These are phyloP conservation scores for Temnothorax nylanderi DNA, from an alignment of 1,140 invertebrate species.

Conservation along the genomic window DNA sequence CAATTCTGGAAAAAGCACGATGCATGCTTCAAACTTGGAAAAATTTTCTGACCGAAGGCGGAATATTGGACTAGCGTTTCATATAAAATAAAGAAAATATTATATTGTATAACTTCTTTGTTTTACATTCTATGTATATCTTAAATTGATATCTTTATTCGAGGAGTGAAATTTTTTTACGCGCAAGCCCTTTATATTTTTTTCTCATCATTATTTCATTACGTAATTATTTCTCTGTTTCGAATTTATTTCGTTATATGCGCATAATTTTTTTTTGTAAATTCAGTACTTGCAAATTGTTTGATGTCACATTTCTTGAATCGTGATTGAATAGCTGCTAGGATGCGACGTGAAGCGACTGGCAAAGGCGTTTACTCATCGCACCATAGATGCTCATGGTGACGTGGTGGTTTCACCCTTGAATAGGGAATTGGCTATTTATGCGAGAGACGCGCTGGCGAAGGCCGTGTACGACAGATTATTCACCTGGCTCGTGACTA, in stretches of 20 bases:
- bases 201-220: conserved; percentile 10
- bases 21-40: no score
- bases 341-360: conserved; percentile 89
- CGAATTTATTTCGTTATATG: background rate
- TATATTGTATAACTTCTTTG: no score
- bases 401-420: conserved; percentile 94
- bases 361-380: conserved; percentile 91
- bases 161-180: background rate
- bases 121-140: no score
- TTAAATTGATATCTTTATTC: no score
- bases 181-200: background rate
- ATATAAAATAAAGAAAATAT: no score
- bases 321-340: conserved; percentile 86
- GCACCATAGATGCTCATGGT: conserved; percentile 93
- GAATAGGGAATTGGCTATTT: conserved; percentile 91
- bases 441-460: conserved; percentile 93
- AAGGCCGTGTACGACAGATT: conserved; percentile 95
- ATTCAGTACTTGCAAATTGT: background rate
- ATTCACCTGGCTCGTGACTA: conserved; percentile 95
- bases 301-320: background rate
- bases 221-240: background rate
- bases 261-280: background rate
- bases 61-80: no score
- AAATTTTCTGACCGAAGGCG: no score
- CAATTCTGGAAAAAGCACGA: no score